Evolutionary conservation across 92 coral and sea anemone genomes (phyloP).

Genomic region (Paramuricea clavata): DNA sequence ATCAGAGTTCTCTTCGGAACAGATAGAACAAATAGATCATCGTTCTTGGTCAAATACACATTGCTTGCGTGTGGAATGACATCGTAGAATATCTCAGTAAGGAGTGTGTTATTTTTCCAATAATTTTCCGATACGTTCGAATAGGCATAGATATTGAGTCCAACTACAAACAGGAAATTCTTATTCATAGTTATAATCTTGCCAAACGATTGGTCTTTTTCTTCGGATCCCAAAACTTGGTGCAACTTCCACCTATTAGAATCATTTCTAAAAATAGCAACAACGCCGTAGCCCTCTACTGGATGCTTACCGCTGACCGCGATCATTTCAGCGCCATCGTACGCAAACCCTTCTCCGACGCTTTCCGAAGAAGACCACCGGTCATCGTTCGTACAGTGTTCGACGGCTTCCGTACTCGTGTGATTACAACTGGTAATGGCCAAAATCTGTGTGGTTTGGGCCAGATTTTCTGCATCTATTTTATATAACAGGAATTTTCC

Average conservation of each 20-base stretch:
- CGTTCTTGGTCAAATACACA: slow-evolving; percentile 66
- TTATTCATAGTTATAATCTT: too few species aligned
- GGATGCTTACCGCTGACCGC: too few species aligned
- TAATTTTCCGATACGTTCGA: slow-evolving; percentile 37
- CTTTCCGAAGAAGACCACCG: too few species aligned
- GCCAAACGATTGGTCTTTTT: too few species aligned
- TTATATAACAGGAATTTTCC: slow-evolving; percentile 57
- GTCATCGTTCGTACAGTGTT: slow-evolving; percentile 49
- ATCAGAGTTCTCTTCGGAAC: slow-evolving; percentile 42
- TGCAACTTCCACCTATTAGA: too few species aligned
- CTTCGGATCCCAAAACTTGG: too few species aligned
- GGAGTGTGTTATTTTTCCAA: slow-evolving; percentile 42
- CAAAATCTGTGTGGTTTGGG: not conserved
- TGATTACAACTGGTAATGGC: slow-evolving; percentile 31
- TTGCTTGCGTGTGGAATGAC: slow-evolving; percentile 62
- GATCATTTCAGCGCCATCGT: too few species aligned
- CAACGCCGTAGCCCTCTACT: too few species aligned
- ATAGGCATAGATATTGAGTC: slow-evolving; percentile 69
- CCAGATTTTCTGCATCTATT: slow-evolving; percentile 29
- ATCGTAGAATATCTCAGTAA: slow-evolving; percentile 45
- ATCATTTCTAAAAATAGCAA: too few species aligned
- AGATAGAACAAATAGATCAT: slow-evolving; percentile 74
- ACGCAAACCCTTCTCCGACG: too few species aligned
- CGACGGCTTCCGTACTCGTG: not conserved
- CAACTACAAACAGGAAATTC: too few species aligned